Evolutionary conservation across 2,888 invertebrate species (phyloP).

Genomic region (Hirudinaria manillensis): DNA sequence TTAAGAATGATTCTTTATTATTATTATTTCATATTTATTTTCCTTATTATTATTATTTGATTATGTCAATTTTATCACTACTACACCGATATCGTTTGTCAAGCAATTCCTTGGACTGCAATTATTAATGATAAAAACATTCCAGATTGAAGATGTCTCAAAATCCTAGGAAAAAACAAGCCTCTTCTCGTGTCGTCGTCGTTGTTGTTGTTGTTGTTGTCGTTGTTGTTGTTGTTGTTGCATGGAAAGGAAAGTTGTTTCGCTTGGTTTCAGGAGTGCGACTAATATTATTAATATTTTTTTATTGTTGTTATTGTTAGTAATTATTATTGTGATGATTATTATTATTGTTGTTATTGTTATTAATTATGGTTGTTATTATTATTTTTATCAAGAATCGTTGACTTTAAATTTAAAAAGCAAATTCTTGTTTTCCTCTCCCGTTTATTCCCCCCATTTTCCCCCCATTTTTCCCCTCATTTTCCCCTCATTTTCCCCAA

Average conservation of each 20-base stretch:
- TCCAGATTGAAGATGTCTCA: too few species aligned
- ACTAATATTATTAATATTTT: neutral
- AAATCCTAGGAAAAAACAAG: too few species aligned
- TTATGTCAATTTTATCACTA: conserved; percentile 5
- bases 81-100: too few species aligned
- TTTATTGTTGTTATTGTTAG: conserved; percentile 8
- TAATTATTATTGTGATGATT: conserved; percentile 14
- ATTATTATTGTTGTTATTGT: neutral
- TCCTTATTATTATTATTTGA: too few species aligned
- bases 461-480: neutral
- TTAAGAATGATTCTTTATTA: neutral
- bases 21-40: conserved; percentile 11
- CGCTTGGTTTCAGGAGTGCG: too few species aligned
- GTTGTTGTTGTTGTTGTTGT: neutral
- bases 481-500: neutral
- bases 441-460: neutral
- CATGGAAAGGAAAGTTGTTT: too few species aligned
- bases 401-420: neutral
- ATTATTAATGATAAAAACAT: too few species aligned
- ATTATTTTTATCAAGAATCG: neutral
- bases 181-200: too few species aligned
- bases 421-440: neutral
- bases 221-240: neutral
- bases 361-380: neutral
- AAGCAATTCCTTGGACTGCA: too few species aligned